Base-by-base conservation (phyloP, 2,113 vertebrate genomes). In the Sceloporus tristichus region DNA sequence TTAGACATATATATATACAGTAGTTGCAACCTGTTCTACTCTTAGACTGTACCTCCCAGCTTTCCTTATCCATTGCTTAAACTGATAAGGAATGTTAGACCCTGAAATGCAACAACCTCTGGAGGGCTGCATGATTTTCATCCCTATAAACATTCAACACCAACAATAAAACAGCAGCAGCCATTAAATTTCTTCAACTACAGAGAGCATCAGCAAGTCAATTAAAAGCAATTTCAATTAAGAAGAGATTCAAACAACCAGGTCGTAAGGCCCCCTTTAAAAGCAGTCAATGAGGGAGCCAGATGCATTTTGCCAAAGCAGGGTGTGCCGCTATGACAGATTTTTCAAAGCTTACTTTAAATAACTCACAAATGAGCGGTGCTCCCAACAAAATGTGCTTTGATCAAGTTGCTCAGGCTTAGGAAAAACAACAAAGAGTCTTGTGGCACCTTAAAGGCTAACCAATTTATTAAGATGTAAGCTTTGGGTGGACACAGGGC, bases 291-390 rank as follows among this genome's bases (percentile, higher is more conserved):
- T 29, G 68, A 71, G 3, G 68, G 27, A 79, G 5, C 6, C 53
- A 56, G 29, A 34, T n/a, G 53, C 9, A 79, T 54, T 79, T 65
- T 62, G 38, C 79, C 79, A 23, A 65, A n/a, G 23, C 2, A 81
- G 79, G n/a, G 53, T 56, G 70, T 34, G 27, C 53, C 48, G 25
- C 70, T 34, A 70, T 13, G 27, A 71, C 14, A 48, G 1, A 25
- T 71, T 71, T 84, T 53, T 40, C 82, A 84, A 84, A 74, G 70
- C 82, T 74, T 73, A 14, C 82, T 48, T 79, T 54, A 54, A 79
- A 53, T 79, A 79, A 79, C 48, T 54, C 14, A 23, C 48, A 79
- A 84, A 84, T 59, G 71, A 84, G 48, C 19, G 23, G 53, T 38
- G 71, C 23, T 25, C 54, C 48, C 82, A 74, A 40, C 73, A n/a